These are phyloP conservation scores for Capitulum mitella DNA, from an alignment of 2,888 invertebrate species.

Conservation along the genomic window DNA sequence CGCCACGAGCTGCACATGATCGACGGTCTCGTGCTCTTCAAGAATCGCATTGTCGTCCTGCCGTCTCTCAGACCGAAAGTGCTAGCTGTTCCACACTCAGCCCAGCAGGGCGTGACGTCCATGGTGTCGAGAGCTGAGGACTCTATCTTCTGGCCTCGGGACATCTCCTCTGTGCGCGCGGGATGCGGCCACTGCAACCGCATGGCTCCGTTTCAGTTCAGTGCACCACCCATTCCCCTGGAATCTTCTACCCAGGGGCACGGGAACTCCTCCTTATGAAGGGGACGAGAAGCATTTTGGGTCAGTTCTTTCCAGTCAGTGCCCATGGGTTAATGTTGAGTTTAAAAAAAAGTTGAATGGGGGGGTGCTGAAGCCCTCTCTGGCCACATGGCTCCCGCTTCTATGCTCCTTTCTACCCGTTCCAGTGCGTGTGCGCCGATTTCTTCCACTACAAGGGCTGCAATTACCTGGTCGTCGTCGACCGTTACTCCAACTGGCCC, in stretches of 20 bases:
- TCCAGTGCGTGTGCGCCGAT: slow-evolving; percentile 26
- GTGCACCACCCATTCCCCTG: slow-evolving; percentile 26
- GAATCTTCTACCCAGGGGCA: background rate
- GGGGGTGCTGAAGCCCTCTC: too few species aligned
- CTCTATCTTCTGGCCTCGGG: slow-evolving; percentile 27
- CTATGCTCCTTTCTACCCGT: too few species aligned
- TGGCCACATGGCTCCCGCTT: too few species aligned
- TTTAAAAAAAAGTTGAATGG: too few species aligned
- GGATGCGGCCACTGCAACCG: slow-evolving; percentile 25
- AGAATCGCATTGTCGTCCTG: slow-evolving; percentile 25
- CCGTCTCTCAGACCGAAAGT: slow-evolving; percentile 25
- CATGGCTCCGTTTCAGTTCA: slow-evolving; percentile 29
- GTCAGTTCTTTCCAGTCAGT: too few species aligned
- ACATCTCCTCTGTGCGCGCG: slow-evolving; percentile 12
- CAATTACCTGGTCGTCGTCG: slow-evolving; percentile 28
- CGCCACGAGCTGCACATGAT: slow-evolving; percentile 19
- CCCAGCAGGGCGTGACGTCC: too few species aligned
- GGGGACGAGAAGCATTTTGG: too few species aligned
- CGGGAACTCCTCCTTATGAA: too few species aligned
- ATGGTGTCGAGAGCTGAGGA: too few species aligned
- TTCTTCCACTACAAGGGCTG: slow-evolving; percentile 25
- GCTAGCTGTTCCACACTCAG: slow-evolving; percentile 21
- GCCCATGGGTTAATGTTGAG: too few species aligned
- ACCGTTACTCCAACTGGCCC: slow-evolving; percentile 28
- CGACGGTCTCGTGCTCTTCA: slow-evolving; percentile 27